Evolutionary conservation across 2,888 invertebrate species (phyloP).

Genomic region (Therioaphis trifolii): DNA sequence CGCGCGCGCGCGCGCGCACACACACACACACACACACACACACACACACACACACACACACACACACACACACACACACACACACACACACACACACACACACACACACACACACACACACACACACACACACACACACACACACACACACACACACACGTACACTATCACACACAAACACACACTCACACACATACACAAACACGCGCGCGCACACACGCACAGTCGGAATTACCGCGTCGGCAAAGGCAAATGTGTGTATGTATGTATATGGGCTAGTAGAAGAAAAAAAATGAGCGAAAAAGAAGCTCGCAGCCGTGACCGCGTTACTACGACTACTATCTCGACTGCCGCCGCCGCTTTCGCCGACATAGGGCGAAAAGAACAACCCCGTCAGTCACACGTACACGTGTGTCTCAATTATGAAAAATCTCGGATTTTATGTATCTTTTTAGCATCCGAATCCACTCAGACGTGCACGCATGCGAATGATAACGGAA

Average conservation of each 20-base stretch:
- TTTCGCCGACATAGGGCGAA: neutral
- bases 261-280: neutral
- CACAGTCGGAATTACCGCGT: neutral
- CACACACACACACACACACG: no score
- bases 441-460: neutral
- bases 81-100: no score
- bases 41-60: no score
- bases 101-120: neutral
- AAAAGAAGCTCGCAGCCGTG: constrained; percentile 13
- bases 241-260: neutral
- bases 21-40: no score
- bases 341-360: neutral
- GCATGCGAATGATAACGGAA: neutral
- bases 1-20: neutral
- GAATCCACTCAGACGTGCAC: neutral
- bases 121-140: no score
- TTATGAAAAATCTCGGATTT: no score
- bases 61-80: no score
- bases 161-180: no score
- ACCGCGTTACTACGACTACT: constrained; percentile 9
- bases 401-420: neutral
- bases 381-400: neutral
- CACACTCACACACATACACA: no score
- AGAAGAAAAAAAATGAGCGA: neutral
- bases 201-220: neutral